These are phyloP conservation scores for Dascillus cervinus DNA, from an alignment of 2,888 invertebrate species.

Conservation along the genomic window DNA sequence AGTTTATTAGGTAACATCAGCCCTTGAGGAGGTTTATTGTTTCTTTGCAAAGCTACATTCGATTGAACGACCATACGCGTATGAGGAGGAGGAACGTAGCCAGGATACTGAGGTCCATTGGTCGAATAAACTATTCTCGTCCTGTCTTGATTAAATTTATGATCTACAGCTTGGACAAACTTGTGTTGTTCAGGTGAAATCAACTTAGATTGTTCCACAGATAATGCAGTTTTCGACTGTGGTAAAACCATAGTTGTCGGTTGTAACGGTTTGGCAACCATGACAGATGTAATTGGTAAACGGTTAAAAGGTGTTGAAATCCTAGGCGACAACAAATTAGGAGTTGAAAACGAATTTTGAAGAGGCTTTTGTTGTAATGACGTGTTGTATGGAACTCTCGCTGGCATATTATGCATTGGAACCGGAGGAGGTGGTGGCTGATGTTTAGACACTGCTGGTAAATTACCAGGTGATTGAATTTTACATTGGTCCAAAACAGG, in stretches of 20 bases:
- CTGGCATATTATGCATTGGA: conserved; percentile 17
- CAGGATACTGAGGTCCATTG: conserved; percentile 19
- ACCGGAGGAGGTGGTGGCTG: not conserved
- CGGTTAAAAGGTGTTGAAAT: conserved; percentile 43
- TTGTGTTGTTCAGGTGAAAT: conserved; percentile 26
- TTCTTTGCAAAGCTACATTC: conserved; percentile 18
- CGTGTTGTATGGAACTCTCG: conserved; percentile 17
- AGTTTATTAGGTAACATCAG: conserved; percentile 16
- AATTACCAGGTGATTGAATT: not conserved
- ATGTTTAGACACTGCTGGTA: not conserved
- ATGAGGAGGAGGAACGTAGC: conserved; percentile 22
- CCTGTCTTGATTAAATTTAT: conserved; percentile 29
- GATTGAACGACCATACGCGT: conserved; percentile 28
- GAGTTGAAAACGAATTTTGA: conserved; percentile 12
- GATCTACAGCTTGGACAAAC: too few species aligned
- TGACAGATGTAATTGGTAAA: conserved; percentile 51
- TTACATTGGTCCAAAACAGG: too few species aligned
- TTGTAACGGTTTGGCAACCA: conserved; percentile 52
- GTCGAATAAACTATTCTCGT: conserved; percentile 41
- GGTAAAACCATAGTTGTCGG: conserved; percentile 42
- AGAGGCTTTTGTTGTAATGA: conserved; percentile 9
- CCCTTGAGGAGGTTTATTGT: conserved; percentile 24
- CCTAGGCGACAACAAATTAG: conserved; percentile 12
- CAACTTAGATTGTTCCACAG: conserved; percentile 19
- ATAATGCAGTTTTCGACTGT: conserved; percentile 35